These are phyloP conservation scores for Epizoanthus scotinus DNA, from an alignment of 92 coral and sea anemone genomes.

Conservation along the genomic window DNA sequence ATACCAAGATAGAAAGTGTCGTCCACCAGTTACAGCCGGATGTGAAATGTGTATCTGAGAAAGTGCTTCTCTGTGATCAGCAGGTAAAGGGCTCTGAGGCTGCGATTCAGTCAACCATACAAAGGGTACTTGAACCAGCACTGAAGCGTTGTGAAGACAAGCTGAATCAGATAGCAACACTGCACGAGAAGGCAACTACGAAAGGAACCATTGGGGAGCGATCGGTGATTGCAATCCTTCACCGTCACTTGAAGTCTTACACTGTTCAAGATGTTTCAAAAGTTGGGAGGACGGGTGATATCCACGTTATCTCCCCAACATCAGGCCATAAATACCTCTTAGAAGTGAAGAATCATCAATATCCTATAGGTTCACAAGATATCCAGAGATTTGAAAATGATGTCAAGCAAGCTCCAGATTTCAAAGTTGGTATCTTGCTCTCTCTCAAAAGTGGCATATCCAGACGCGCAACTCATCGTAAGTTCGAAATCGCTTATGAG, in stretches of 20 bases:
- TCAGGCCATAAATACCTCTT: conserved; percentile 47
- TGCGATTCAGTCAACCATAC: conserved; percentile 19
- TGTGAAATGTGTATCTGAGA: background rate
- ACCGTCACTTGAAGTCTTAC: conserved; percentile 6
- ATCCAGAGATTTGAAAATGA: conserved; percentile 47
- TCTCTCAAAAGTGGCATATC: conserved; percentile 57
- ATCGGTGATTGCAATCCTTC: conserved; percentile 32
- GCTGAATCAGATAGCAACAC: conserved; percentile 26
- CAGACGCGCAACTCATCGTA: conserved; percentile 27
- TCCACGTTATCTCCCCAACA: conserved; percentile 37
- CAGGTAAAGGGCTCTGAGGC: conserved; percentile 1
- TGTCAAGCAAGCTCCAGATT: conserved; percentile 24
- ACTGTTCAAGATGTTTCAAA: conserved; percentile 27
- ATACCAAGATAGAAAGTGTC: conserved; percentile 14
- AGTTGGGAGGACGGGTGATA: conserved; percentile 45
- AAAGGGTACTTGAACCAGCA: background rate
- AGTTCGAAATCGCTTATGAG: conserved; percentile 46
- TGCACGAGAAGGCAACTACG: conserved; percentile 42
- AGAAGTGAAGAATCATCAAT: conserved; percentile 49
- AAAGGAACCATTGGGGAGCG: conserved; percentile 58
- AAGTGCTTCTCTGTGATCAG: background rate
- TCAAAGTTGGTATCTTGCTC: conserved; percentile 61
- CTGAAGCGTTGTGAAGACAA: conserved; percentile 24
- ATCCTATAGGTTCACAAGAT: conserved; percentile 13
- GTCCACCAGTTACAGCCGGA: conserved; percentile 13